Evolutionary conservation across 2,113 vertebrate genomes (phyloP), one percentile per base, ranked within the genome.

Genomic region (Amblyopsis rosae): DNA sequence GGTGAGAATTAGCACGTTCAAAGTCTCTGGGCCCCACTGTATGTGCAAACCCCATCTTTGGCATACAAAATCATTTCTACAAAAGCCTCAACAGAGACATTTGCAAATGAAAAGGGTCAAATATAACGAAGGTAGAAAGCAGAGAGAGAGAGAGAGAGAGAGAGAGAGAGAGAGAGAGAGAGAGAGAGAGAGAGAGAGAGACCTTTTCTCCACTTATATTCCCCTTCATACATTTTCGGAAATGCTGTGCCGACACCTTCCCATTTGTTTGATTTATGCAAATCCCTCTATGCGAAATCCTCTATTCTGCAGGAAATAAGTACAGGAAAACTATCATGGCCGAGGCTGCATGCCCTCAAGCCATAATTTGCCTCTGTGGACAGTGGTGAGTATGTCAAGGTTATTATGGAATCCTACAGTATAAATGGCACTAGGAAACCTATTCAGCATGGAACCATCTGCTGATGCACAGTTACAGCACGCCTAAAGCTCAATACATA

Each of bases 401-500:
- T 87, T 87, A 82, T 75, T 65, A 65, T 54, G 12, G 46, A 60
- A 35, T 15, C 35, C 59, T 48, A 75, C 74, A 77, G 67, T 67
- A 81, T 79, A 62, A 80, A 77, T 69, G 68, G 77, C 50, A 70
- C 77, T 9, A 73, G 73, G 75, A 85, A 82, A 80, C 55, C 46
- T 73, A 75, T 62, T 88, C 84, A 84, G 81, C 67, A 78, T 75
- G 74, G 78, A 87, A 76, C 74, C 85, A 87, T 86, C 87, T 88
- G 87, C 81, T 86, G 74, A 80, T 81, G 56, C 72, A 67, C 81
- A 85, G 76, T 62, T 82, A 86, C 68, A 32, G 60, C 17, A 75
- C 67, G n/a, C 57, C 7, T 49, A 57, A 78, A 69, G 74, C 73
- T 69, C 32, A 76, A 76, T 63, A 17, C 57, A 9, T 56, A 53